phyloP scores from a whole-genome alignment of 2,113 vertebrate species.

The Gobius niger region DNA sequence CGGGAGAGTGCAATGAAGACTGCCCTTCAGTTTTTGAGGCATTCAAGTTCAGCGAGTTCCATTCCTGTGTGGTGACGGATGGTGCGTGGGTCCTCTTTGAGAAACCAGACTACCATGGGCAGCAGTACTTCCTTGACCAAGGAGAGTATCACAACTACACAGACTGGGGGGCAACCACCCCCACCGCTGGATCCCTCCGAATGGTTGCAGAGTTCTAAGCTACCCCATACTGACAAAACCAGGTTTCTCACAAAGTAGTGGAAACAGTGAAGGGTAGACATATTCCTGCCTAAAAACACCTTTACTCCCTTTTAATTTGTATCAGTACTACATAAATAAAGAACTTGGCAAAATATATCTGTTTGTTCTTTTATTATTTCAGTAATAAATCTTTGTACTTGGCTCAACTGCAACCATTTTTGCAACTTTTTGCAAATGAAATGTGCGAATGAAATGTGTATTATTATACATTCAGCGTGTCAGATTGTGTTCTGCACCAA shows the following conservation, averaged over 20 bases:
- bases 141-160: conserved; percentile 65
- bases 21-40: conserved; percentile 54
- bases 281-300: background rate
- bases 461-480: too few relatives aligned
- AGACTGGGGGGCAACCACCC: conserved; percentile 64
- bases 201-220: conserved; percentile 61
- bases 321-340: background rate
- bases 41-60: conserved; percentile 55
- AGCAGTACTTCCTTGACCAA: conserved; percentile 70
- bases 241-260: background rate
- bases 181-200: conserved; percentile 61
- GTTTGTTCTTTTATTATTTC: background rate
- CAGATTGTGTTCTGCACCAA: too few relatives aligned
- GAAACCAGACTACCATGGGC: conserved; percentile 59
- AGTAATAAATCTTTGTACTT: background rate
- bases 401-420: too few relatives aligned
- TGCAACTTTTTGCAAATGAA: too few relatives aligned
- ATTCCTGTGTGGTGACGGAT: conserved; percentile 61
- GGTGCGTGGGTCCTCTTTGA: conserved; percentile 66
- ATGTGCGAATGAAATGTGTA: too few relatives aligned
- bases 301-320: background rate
- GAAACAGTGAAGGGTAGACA: background rate
- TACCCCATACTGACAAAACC: background rate
- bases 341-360: background rate
- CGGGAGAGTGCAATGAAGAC: conserved; percentile 53